These are phyloP conservation scores for Leptarthrus brevirostris DNA, from an alignment of 2,888 invertebrate species.

Conservation along the genomic window DNA sequence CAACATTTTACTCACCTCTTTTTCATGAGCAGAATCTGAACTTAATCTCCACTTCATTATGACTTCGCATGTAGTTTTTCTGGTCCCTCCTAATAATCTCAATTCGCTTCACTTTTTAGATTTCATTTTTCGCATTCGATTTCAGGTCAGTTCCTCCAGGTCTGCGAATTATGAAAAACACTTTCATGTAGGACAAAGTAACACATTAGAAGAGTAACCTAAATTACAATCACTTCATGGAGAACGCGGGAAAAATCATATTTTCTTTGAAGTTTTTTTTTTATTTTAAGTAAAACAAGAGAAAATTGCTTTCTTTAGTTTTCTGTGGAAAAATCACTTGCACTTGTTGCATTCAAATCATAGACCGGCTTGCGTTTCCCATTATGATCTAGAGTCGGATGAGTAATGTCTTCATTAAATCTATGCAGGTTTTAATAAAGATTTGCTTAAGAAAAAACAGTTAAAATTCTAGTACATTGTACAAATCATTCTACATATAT, in stretches of 20 bases:
- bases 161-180: constrained; percentile 10
- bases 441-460: constrained; percentile 2
- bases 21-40: constrained; percentile 43
- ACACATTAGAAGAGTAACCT: neutral
- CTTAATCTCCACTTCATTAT: constrained; percentile 53
- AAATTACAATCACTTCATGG: constrained; percentile 21
- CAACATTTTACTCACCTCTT: constrained; percentile 48
- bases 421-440: neutral
- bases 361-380: constrained; percentile 11
- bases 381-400: constrained; percentile 1
- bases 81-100: constrained; percentile 6
- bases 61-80: neutral
- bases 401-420: neutral
- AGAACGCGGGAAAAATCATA: constrained; percentile 34
- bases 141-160: neutral
- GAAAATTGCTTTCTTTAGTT: constrained; percentile 35
- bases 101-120: constrained; percentile 1
- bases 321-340: constrained; percentile 37
- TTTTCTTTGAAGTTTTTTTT: constrained; percentile 13
- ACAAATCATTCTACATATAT: neutral
- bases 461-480: neutral
- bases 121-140: neutral
- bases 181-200: constrained; percentile 31
- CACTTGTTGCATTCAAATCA: constrained; percentile 27
- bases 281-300: constrained; percentile 24